phyloP scores from a whole-genome alignment of 2,888 invertebrate species.

The Ormia ochracea region DNA sequence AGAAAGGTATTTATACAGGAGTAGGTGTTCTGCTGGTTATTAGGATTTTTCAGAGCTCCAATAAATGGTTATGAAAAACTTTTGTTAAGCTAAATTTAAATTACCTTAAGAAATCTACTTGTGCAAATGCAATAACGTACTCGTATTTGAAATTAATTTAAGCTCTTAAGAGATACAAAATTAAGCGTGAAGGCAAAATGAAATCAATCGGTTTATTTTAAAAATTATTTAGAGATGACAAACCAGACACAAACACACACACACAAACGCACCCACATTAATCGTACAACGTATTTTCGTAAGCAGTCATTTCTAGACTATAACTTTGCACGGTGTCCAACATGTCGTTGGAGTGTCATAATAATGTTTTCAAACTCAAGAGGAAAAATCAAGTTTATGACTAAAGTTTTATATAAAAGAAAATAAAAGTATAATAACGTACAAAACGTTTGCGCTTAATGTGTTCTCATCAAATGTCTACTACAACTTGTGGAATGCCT shows the following conservation, averaged over 20 bases:
- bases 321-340: neutral
- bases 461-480: neutral
- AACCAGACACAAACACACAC: too few species aligned
- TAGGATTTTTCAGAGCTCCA: neutral
- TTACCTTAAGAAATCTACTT: conserved; percentile 26
- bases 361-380: neutral
- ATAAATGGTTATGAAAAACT: conserved; percentile 49
- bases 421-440: neutral
- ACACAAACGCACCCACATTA: too few species aligned
- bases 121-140: conserved; percentile 12
- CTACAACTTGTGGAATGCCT: conserved; percentile 7
- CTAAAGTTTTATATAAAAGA: conserved; percentile 23
- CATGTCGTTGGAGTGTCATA: neutral
- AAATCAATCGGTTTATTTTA: too few species aligned
- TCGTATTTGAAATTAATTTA: conserved; percentile 2
- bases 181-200: too few species aligned
- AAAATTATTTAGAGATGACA: conserved; percentile 42
- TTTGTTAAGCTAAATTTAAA: conserved; percentile 42
- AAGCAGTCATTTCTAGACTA: neutral
- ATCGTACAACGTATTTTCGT: conserved; percentile 22
- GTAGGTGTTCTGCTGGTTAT: neutral
- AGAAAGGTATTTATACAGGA: neutral
- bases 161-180: conserved; percentile 15
- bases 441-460: neutral
- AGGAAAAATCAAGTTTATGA: conserved; percentile 46